Evolutionary conservation across 2,113 vertebrate genomes (phyloP).

Genomic region (Tapirus terrestris): DNA sequence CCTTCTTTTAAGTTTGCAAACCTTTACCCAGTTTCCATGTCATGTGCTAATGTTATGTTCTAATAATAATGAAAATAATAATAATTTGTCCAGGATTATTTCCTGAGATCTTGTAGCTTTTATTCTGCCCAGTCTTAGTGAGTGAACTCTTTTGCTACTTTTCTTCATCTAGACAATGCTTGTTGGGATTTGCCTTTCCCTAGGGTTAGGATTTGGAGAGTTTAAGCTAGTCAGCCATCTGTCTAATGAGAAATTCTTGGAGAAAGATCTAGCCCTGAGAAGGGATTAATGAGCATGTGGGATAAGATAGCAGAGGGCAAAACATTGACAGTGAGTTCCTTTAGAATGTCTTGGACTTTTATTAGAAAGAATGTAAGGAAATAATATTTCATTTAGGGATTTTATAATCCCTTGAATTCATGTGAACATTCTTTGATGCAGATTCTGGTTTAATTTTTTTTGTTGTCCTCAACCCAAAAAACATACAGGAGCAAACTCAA

Average conservation of each 20-base stretch:
- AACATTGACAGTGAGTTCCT: neutral
- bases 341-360: neutral
- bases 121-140: neutral
- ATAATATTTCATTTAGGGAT: neutral
- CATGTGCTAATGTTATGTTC: neutral
- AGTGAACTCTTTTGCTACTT: neutral
- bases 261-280: neutral
- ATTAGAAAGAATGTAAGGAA: neutral
- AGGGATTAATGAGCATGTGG: neutral
- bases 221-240: neutral
- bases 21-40: neutral
- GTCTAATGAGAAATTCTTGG: neutral
- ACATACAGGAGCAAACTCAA: neutral
- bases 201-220: neutral
- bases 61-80: neutral
- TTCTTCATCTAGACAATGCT: neutral
- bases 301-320: neutral
- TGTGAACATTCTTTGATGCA: neutral
- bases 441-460: neutral
- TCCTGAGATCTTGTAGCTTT: neutral
- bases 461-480: neutral
- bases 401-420: conserved; percentile 8
- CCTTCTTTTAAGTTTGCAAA: neutral
- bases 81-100: neutral
- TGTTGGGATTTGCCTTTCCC: neutral